These are phyloP conservation scores for Atta colombica DNA, from an alignment of 1,140 invertebrate species.

Conservation along the genomic window DNA sequence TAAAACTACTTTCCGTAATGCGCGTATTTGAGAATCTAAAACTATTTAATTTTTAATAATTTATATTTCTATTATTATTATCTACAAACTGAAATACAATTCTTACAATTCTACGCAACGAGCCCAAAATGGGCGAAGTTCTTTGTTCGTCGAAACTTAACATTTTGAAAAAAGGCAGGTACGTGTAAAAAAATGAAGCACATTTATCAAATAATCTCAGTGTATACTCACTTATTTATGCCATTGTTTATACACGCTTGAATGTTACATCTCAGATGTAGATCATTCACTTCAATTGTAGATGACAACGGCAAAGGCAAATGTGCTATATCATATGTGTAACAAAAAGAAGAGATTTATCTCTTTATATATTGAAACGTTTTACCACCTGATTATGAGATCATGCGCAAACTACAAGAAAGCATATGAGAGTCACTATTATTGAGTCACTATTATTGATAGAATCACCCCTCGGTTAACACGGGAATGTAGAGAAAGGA, in stretches of 20 bases:
- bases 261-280: neutral
- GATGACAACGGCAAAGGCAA: constrained; percentile 3
- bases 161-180: neutral
- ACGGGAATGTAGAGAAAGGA: neutral
- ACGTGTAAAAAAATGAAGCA: neutral
- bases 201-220: constrained; percentile 10
- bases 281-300: neutral
- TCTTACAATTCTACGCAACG: too few species aligned
- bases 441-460: neutral
- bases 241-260: neutral
- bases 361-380: constrained; percentile 22
- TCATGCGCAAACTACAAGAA: constrained; percentile 24
- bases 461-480: neutral
- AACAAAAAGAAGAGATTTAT: constrained; percentile 1
- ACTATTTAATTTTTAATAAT: too few species aligned
- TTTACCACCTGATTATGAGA: constrained; percentile 19
- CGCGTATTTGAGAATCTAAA: too few species aligned
- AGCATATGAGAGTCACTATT: neutral
- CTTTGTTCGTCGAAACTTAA: neutral
- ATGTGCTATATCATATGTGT: neutral
- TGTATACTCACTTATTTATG: constrained; percentile 22
- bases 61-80: too few species aligned
- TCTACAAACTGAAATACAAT: too few species aligned
- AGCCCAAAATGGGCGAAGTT: too few species aligned
- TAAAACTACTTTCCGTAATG: too few species aligned